phyloP scores from a whole-genome alignment of 2,113 vertebrate species.

The Stomatorhinus ivindoensis region DNA sequence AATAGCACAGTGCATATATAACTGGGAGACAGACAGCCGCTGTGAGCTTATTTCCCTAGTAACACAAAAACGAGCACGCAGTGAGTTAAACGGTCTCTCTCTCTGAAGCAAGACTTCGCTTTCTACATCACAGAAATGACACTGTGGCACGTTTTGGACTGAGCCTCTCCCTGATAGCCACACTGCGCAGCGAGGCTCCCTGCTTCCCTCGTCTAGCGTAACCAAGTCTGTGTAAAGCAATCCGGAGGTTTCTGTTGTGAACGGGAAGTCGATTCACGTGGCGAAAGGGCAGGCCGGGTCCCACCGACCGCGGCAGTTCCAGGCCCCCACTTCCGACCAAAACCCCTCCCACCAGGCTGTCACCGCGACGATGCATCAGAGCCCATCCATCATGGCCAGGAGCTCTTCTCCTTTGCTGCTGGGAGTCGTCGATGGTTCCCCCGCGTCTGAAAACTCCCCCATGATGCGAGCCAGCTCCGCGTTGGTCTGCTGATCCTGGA shows the following conservation, averaged over 20 bases:
- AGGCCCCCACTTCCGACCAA: background rate
- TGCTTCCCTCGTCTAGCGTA: background rate
- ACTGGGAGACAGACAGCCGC: slow-evolving; percentile 2
- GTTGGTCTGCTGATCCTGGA: slow-evolving; percentile 73
- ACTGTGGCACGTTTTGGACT: background rate
- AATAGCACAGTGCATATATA: slow-evolving; percentile 7
- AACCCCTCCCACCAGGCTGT: background rate
- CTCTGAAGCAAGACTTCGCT: background rate
- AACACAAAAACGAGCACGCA: background rate
- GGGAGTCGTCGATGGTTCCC: slow-evolving; percentile 45
- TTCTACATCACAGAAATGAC: background rate
- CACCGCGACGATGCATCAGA: slow-evolving; percentile 53
- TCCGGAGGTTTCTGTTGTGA: slow-evolving; percentile 20
- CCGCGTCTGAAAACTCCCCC: slow-evolving; percentile 71
- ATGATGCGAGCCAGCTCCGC: slow-evolving; percentile 82
- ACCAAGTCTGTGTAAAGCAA: background rate
- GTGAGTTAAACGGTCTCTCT: background rate
- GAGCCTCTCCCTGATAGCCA: background rate
- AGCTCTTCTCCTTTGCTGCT: slow-evolving; percentile 85
- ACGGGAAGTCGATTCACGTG: slow-evolving; percentile 7
- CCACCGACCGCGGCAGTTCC: slow-evolving; percentile 6
- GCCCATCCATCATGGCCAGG: slow-evolving; percentile 86
- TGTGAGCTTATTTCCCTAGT: background rate
- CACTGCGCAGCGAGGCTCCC: background rate
- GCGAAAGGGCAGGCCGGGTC: slow-evolving; percentile 20